These are phyloP conservation scores for Caradrina kadenii DNA, from an alignment of 2,888 invertebrate species.

Conservation along the genomic window DNA sequence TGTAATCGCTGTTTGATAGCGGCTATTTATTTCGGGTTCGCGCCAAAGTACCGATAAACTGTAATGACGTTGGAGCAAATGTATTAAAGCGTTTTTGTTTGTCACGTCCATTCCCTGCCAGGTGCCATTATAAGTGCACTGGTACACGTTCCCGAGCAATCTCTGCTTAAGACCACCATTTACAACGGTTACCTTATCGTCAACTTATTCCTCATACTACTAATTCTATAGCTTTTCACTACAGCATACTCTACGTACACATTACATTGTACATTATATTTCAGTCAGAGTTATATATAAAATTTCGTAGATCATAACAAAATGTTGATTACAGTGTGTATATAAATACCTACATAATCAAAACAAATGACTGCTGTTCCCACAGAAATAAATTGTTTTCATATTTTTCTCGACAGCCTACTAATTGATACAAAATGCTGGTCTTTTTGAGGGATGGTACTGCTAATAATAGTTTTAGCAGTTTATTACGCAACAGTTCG, in stretches of 20 bases:
- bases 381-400: constrained; percentile 55
- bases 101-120: constrained; percentile 58
- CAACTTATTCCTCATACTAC: background rate
- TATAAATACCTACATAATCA: constrained; percentile 32
- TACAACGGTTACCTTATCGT: background rate
- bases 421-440: constrained; percentile 71
- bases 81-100: constrained; percentile 74
- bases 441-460: constrained; percentile 42
- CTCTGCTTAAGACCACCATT: background rate
- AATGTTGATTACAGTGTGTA: constrained; percentile 39
- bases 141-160: background rate
- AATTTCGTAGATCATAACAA: constrained; percentile 16
- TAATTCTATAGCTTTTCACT: too few species aligned
- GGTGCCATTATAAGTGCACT: constrained; percentile 47
- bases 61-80: constrained; percentile 80
- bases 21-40: constrained; percentile 81
- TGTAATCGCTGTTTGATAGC: constrained; percentile 86
- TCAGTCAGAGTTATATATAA: constrained; percentile 10
- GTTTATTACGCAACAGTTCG: constrained; percentile 25
- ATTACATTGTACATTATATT: background rate
- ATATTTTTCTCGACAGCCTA: constrained; percentile 50
- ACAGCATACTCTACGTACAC: too few species aligned
- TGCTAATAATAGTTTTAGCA: constrained; percentile 46
- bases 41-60: constrained; percentile 81
- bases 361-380: constrained; percentile 55